Base-by-base conservation (phyloP, 2,888 invertebrate species). In the Oscheius myriophilus region DNA sequence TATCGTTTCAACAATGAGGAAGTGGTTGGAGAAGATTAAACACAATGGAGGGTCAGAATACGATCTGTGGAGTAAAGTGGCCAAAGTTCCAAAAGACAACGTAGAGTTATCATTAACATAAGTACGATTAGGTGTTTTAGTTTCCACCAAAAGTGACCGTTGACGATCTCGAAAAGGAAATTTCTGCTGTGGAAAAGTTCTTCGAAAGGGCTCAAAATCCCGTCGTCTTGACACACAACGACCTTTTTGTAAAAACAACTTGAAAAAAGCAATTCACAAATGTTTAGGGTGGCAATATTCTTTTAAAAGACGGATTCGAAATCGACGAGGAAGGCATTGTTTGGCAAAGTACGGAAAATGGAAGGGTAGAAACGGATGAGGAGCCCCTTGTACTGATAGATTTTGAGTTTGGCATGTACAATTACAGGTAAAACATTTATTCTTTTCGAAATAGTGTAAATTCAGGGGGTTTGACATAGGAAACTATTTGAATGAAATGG, bases 1-100 rank as follows among this genome's bases (percentile, higher is more conserved):
- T 21, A 39, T 63, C 33, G 52, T 63, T 14, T 23, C 41, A 12
- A 63, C 53, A 18, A 94, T 93, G 6, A 92, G 95, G 90, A 68
- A 87, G 26, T 80, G 80, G 80, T 16, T 75, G 14, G 67, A 69
- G 11, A 59, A 69, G 39, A 70, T 75, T 52, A 64, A 72, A 61
- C 33, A 25, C 14, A 52, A 52, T 7, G 63, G 63, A 12, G 63
- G 53, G n/a, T 18, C 51, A 18, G 53, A 63, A n/a, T 63, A 52
- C 23, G 63, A 63, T 23, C 11, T 63, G 7, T 63, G 52, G 52
- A 63, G 63, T 25, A 63, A 63, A 23, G 41, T 52, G 39, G 63
- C 63, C 7, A 16, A 25, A 2, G 39, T 63, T n/a, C 25, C 63
- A 1, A 41, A 63, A 16, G 63, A 53, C n/a, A 52, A 14, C n/a